These are phyloP conservation scores for Dryocosmus kuriphilus DNA, from an alignment of 2,888 invertebrate genomes.

Conservation along the genomic window DNA sequence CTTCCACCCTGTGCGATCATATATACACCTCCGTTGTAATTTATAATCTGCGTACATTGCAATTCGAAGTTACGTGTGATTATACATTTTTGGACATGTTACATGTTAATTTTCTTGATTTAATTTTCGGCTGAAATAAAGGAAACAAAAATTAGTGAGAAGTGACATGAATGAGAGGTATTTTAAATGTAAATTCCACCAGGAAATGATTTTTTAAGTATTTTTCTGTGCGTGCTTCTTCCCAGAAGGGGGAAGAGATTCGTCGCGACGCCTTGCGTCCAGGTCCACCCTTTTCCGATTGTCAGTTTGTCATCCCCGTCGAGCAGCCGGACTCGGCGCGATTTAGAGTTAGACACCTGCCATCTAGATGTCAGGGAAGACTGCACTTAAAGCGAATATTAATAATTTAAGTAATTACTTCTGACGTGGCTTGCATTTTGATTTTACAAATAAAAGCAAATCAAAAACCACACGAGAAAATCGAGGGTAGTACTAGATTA, in stretches of 20 bases:
- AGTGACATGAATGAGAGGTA: background rate
- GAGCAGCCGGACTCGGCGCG: slow-evolving; percentile 47
- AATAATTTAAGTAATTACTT: slow-evolving; percentile 63
- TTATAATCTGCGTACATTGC: too few species aligned
- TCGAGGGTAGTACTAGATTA: too few species aligned
- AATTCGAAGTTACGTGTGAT: too few species aligned
- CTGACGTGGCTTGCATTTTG: background rate
- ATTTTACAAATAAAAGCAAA: too few species aligned
- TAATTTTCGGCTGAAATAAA: too few species aligned
- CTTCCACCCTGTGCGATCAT: too few species aligned
- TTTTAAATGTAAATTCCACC: background rate
- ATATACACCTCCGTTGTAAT: too few species aligned
- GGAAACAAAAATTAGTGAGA: too few species aligned
- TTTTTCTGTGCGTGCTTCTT: slow-evolving; percentile 19
- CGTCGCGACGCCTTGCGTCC: slow-evolving; percentile 61
- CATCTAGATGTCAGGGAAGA: slow-evolving; percentile 52
- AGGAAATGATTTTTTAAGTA: slow-evolving; percentile 19
- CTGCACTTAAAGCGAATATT: slow-evolving; percentile 69
- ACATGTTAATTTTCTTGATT: too few species aligned
- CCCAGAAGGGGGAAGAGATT: slow-evolving; percentile 41
- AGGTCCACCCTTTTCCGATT: slow-evolving; percentile 76
- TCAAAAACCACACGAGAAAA: too few species aligned
- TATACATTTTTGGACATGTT: too few species aligned
- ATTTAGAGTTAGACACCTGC: slow-evolving; percentile 48
- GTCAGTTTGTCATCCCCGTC: slow-evolving; percentile 74